phyloP scores from a whole-genome alignment of 2,113 vertebrate species.

The Callospermophilus lateralis region DNA sequence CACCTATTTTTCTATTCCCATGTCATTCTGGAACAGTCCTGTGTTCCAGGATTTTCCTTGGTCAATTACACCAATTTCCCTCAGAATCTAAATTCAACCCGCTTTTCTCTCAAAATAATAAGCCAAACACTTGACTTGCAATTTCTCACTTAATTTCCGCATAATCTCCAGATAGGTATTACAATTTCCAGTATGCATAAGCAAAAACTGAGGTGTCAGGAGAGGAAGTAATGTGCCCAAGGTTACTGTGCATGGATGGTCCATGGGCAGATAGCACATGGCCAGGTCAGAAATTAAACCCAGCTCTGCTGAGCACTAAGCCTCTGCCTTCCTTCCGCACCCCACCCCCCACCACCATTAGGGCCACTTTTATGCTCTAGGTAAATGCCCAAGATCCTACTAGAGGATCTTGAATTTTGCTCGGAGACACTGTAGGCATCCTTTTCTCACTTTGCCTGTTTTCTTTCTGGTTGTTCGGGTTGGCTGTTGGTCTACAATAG shows the following conservation, averaged over 20 bases:
- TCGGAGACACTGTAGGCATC: neutral
- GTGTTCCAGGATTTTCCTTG: neutral
- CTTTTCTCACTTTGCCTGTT: neutral
- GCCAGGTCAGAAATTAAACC: neutral
- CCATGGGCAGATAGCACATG: accelerated
- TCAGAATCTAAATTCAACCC: conserved; percentile 5
- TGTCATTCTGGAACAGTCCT: neutral
- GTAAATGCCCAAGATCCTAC: neutral
- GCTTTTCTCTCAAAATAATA: neutral
- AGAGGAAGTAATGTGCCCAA: neutral
- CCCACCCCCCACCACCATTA: too few relatives aligned
- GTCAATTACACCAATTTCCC: neutral
- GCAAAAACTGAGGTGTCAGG: neutral
- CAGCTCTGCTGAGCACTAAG: neutral
- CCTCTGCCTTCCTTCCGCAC: neutral
- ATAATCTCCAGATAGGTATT: neutral
- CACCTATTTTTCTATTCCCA: neutral
- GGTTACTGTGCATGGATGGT: neutral
- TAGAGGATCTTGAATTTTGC: neutral
- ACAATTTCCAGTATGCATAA: neutral
- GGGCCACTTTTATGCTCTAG: neutral
- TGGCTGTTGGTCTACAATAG: neutral
- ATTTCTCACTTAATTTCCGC: neutral
- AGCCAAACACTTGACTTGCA: neutral
- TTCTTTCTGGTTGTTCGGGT: neutral